A percentile compares a stretch with the other conserved stretches of the same genome.
Evolutionary conservation across 1,140 invertebrate species (phyloP).

Genomic region (Drosophila paulistorum): DNA sequence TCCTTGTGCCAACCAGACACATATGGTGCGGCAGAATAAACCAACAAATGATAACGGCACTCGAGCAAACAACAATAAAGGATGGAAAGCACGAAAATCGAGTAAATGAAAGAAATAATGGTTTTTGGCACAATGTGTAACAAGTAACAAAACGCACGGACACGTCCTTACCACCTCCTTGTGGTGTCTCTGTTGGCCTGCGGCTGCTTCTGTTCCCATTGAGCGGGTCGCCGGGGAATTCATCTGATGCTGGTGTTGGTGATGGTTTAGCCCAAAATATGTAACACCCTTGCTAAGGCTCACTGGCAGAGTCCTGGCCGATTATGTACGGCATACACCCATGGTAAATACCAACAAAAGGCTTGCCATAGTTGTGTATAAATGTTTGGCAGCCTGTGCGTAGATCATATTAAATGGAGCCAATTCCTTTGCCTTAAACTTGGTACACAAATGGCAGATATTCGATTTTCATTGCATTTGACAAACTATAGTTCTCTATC

Average conservation of each 20-base stretch:
- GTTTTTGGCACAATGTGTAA: slow-evolving; percentile 68
- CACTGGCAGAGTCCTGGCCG: neutral
- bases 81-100: slow-evolving; percentile 71
- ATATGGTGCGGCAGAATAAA: slow-evolving; percentile 71
- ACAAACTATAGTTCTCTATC: no score
- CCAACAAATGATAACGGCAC: slow-evolving; percentile 79
- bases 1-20: slow-evolving; percentile 36
- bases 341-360: slow-evolving; percentile 51
- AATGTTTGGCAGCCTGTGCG: slow-evolving; percentile 14
- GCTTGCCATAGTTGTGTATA: slow-evolving; percentile 29
- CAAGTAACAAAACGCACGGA: slow-evolving; percentile 63
- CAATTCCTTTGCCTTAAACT: slow-evolving; percentile 40
- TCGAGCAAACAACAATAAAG: slow-evolving; percentile 80
- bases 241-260: neutral
- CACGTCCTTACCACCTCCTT: slow-evolving; percentile 9
- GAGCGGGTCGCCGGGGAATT: slow-evolving; percentile 11
- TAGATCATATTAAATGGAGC: slow-evolving; percentile 62
- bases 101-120: slow-evolving; percentile 79
- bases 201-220: slow-evolving; percentile 3
- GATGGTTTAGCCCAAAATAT: slow-evolving; percentile 13
- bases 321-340: slow-evolving; percentile 10
- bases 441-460: neutral
- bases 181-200: neutral
- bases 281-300: slow-evolving; percentile 8
- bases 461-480: neutral